A percentile compares a stretch with the other conserved stretches of the same genome.
These are phyloP conservation scores for Rachycentron canadum DNA, from an alignment of 2,797 vertebrate species.

Conservation along the genomic window DNA sequence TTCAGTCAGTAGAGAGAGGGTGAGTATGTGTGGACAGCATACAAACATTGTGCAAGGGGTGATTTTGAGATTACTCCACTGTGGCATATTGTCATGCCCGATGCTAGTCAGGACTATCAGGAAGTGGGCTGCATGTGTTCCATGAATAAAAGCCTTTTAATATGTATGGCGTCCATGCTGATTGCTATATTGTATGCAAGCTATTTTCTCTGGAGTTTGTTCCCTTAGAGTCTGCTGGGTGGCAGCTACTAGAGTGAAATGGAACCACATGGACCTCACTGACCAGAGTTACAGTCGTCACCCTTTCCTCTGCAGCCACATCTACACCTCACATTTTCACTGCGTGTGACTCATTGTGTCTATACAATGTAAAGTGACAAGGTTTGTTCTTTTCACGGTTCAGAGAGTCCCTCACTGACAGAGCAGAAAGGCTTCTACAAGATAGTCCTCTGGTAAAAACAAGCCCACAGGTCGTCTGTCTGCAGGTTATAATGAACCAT, in stretches of 20 bases:
- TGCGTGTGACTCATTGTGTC: conserved; percentile 19
- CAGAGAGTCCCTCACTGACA: conserved; percentile 26
- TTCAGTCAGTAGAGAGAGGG: background rate
- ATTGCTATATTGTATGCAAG: background rate
- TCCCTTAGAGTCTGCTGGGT: background rate
- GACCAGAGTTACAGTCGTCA: background rate
- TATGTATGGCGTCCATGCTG: background rate
- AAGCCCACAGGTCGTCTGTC: too few relatives aligned
- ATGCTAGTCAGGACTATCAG: background rate
- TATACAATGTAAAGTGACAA: conserved; percentile 5
- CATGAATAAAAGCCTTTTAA: background rate
- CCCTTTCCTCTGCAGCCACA: background rate
- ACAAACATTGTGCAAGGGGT: background rate
- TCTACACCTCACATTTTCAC: background rate
- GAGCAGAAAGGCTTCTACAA: conserved; percentile 27
- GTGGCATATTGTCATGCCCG: background rate
- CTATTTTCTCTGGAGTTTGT: background rate
- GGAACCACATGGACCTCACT: background rate
- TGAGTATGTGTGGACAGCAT: background rate
- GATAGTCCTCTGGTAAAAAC: too few relatives aligned
- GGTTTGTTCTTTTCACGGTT: conserved; percentile 6
- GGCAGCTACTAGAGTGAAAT: background rate
- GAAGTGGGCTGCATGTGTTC: background rate
- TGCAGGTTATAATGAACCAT: too few relatives aligned
- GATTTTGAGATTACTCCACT: background rate